These are phyloP conservation scores for Eutrigla gurnardus DNA, from an alignment of 2,797 vertebrate species.

Conservation along the genomic window DNA sequence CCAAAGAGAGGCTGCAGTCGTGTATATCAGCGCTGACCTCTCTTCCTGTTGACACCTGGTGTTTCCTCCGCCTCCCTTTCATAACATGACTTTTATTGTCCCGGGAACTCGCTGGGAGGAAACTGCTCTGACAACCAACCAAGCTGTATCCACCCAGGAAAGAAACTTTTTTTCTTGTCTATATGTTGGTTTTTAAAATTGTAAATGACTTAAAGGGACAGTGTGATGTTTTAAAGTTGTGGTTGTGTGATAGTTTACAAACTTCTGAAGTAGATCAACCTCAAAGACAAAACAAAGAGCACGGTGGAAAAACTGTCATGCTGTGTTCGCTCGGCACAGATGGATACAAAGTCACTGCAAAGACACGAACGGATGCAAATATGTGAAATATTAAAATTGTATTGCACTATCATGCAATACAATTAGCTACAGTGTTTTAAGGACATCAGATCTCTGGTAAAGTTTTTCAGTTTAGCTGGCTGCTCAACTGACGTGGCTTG, in stretches of 20 bases:
- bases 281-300: background rate
- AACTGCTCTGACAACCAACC: background rate
- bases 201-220: background rate
- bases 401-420: no score
- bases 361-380: no score
- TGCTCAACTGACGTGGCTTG: no score
- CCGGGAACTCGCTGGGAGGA: constrained; percentile 16
- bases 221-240: background rate
- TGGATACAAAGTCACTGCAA: no score
- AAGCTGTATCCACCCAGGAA: constrained; percentile 6
- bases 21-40: background rate
- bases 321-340: no score
- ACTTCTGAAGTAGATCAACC: background rate
- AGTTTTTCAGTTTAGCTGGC: no score
- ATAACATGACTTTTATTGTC: background rate
- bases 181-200: background rate
- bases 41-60: constrained; percentile 48
- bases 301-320: no score
- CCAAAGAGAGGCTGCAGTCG: background rate
- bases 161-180: background rate
- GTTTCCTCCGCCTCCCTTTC: constrained; percentile 43
- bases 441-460: no score
- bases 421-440: no score
- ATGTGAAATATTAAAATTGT: no score
- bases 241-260: no score